Conservation (phyloP, 2,797 vertebrate genomes). For the Lophotriccus pileatus region DNA sequence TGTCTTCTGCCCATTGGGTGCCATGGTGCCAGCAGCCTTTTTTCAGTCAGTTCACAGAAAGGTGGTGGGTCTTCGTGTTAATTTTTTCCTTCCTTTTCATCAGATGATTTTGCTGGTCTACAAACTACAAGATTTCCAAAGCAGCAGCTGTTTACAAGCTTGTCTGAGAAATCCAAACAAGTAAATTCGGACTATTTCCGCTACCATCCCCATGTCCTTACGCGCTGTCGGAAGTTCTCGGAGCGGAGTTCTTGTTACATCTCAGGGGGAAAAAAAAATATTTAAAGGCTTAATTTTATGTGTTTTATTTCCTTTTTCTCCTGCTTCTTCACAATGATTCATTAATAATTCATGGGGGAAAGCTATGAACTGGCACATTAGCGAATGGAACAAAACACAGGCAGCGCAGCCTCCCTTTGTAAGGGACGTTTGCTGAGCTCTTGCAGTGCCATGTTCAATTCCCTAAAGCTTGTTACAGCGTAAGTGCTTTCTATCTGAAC, state of each 20-base stretch:
- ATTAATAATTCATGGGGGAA: slow-evolving; percentile 23
- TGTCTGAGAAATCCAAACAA: background rate
- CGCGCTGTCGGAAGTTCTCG: accelerated
- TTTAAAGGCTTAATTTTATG: background rate
- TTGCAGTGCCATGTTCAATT: background rate
- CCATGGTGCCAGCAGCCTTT: background rate
- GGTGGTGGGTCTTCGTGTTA: background rate
- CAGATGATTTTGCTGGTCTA: background rate
- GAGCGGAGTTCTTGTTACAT: background rate
- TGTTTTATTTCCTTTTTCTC: background rate
- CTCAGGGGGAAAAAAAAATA: background rate
- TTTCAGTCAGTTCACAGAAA: background rate
- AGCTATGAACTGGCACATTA: background rate
- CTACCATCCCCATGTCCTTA: background rate
- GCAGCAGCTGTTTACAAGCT: background rate
- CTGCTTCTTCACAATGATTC: background rate
- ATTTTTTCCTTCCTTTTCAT: background rate
- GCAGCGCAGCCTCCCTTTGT: background rate
- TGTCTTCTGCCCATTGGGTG: background rate
- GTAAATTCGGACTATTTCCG: background rate
- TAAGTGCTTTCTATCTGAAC: background rate
- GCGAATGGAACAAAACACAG: background rate
- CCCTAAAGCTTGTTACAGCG: background rate
- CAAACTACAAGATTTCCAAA: background rate
- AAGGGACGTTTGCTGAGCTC: background rate